Evolutionary conservation across 1,140 invertebrate genomes (phyloP), one percentile per base, ranked within the genome.

Genomic region (Drosophila sulfurigaster): DNA sequence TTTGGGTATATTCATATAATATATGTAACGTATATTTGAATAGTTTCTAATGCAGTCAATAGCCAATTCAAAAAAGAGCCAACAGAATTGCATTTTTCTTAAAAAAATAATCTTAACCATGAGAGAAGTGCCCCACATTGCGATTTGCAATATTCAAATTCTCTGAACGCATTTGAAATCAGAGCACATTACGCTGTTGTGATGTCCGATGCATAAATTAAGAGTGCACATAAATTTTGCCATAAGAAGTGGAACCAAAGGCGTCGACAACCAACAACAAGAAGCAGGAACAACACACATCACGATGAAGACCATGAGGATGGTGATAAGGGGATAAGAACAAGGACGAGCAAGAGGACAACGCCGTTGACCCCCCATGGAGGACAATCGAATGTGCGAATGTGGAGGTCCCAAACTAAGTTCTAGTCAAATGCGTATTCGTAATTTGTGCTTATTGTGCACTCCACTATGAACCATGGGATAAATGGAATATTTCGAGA

Each of bases 401-500:
- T 46, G 58, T 65, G 48, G 38, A 43, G 52, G 20, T 59, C 30
- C 63, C 20, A 49, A 15, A 32, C 59, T 54, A 46, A 46, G 45
- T 46, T 20, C 41, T 41, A 71, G 59, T 62, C 62, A 73, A 73
- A 76, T 79, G 70, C 79, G 80, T 71, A 83, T 78, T 81, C 81
- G 85, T 88, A 88, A 89, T 88, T 88, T 88, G 85, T 79, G 81
- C 78, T 90, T 81, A 88, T 88, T 88, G 85, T 89, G 78, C 81
- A 81, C 46, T 75, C 54, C 71, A 67, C 7, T 25, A 25, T 38
- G 1, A 0, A 38, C 35, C 10, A 38, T 38, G 35, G 35, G 10
- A 25, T 38, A 38, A 38, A 38, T 8, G 20, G 20, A 25, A 32
- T 32, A 32, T 32, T 32, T 32, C 6, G 30, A 25, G 3, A 25